Evolutionary conservation across 2,888 invertebrate species (phyloP).

Genomic region (Lithophane semibrunnea): DNA sequence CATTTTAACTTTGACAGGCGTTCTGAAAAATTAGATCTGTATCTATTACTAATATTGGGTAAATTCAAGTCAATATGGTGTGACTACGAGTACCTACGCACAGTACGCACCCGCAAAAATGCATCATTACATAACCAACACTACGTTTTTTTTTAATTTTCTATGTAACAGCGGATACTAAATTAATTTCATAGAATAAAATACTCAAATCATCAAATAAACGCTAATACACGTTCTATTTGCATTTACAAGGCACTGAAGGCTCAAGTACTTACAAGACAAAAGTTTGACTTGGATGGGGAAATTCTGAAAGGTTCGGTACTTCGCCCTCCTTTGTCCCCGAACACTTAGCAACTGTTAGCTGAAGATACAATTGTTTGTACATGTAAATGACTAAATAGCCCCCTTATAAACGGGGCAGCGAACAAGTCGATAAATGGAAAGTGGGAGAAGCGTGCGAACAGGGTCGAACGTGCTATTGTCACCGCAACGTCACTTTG

Average conservation of each 20-base stretch:
- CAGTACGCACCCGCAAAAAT: no score
- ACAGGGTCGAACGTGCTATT: constrained; percentile 86
- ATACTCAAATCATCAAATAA: constrained; percentile 10
- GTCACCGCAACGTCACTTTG: constrained; percentile 81
- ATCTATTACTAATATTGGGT: neutral
- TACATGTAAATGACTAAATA: constrained; percentile 78
- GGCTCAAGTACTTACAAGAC: constrained; percentile 27
- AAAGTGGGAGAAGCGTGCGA: constrained; percentile 87
- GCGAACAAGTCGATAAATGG: constrained; percentile 84
- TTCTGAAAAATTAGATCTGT: neutral
- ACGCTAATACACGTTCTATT: constrained; percentile 25
- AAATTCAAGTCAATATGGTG: neutral
- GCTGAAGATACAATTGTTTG: constrained; percentile 54
- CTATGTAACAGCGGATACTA: neutral
- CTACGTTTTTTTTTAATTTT: neutral
- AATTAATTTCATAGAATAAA: neutral
- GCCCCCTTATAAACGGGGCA: constrained; percentile 78
- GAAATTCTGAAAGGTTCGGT: constrained; percentile 53
- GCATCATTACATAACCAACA: neutral
- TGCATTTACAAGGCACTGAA: constrained; percentile 36
- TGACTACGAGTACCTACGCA: no score
- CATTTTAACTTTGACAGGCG: neutral
- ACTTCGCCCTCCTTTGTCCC: constrained; percentile 46
- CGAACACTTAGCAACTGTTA: constrained; percentile 54
- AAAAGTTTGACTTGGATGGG: constrained; percentile 36